Conservation (phyloP, 2,888 invertebrate genomes). For the Andrena marginata region DNA sequence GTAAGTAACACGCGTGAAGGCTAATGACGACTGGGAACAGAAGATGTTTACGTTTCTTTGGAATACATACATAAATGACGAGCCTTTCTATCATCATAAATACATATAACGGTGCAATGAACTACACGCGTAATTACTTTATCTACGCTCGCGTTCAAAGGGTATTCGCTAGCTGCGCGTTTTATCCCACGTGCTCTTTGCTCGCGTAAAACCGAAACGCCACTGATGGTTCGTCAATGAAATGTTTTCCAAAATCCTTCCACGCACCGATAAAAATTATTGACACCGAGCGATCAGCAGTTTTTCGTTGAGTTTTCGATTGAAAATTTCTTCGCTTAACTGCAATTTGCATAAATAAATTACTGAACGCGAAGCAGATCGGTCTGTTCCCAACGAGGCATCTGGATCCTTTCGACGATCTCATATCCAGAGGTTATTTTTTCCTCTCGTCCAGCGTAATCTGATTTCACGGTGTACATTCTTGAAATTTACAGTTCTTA, state of each 20-base stretch:
- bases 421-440: constrained; percentile 56
- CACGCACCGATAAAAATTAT: not conserved
- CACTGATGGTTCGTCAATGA: not conserved
- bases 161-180: not conserved
- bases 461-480: constrained; percentile 4
- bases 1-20: not conserved
- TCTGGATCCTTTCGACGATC: constrained; percentile 60
- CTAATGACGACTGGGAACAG: not conserved
- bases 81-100: not conserved
- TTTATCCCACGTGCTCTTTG: not conserved
- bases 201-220: not conserved
- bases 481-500: constrained; percentile 9
- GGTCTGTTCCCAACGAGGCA: constrained; percentile 18
- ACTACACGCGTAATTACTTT: not conserved
- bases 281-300: not conserved
- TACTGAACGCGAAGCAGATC: not conserved
- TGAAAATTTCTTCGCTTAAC: not conserved
- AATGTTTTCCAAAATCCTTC: not conserved
- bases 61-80: not conserved
- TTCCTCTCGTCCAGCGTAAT: constrained; percentile 10
- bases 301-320: not conserved
- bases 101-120: not conserved
- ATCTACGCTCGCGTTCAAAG: not conserved
- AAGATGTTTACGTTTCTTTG: not conserved
- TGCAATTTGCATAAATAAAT: constrained; percentile 11